Conservation (phyloP, 2,113 vertebrate species). For the Rafetus swinhoei region DNA sequence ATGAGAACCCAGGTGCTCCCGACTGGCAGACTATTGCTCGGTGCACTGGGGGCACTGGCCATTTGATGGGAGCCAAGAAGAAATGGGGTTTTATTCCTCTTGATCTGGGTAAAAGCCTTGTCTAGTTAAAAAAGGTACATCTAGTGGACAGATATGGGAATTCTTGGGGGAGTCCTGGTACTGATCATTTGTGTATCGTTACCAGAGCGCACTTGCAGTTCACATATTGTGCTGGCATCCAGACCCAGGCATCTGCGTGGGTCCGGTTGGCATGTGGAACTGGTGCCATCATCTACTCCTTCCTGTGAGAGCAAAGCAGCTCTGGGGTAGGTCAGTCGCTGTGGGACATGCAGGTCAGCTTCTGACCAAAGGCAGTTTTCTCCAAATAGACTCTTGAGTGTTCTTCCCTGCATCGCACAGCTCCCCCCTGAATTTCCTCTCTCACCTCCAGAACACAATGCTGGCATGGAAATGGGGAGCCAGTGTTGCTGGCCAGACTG, state of each 20-base stretch:
- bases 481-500: not conserved
- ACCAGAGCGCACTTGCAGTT: not conserved
- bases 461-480: conserved; percentile 1
- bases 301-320: not conserved
- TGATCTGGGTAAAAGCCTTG: not conserved
- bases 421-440: conserved; percentile 3
- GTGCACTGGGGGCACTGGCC: not conserved
- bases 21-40: not conserved
- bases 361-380: not conserved
- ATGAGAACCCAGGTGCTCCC: not conserved
- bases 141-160: not conserved
- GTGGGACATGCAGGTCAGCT: not conserved
- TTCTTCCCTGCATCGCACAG: not conserved
- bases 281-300: not conserved
- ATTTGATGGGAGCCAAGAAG: not conserved
- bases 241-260: not conserved
- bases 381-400: not conserved
- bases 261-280: not conserved
- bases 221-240: not conserved
- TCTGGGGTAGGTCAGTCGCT: not conserved
- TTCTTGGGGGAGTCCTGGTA: not conserved
- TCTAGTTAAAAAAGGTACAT: not conserved
- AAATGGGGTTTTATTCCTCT: not conserved
- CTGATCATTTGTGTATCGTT: fast-evolving
- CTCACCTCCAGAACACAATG: not conserved